Conservation (phyloP, 2,797 vertebrate genomes). For the Taeniopygia guttata region DNA sequence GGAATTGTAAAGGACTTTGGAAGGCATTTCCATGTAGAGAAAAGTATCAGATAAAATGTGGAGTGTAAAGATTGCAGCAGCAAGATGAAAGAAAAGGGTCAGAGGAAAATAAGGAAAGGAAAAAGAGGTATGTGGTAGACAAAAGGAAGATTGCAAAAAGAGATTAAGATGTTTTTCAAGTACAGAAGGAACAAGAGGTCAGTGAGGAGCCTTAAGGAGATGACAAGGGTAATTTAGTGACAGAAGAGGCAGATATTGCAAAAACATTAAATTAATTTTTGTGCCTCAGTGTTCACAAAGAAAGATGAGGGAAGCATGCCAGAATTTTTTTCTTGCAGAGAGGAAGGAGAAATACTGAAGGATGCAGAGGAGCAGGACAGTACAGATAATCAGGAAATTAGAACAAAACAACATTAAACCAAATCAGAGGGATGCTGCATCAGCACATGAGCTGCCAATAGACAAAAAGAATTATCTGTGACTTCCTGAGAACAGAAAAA, state of each 20-base stretch:
- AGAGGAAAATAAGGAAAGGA: constrained; percentile 30
- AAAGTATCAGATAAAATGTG: constrained; percentile 24
- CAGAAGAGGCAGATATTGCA: constrained; percentile 50
- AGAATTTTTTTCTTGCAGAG: background rate
- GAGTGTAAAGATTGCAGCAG: constrained; percentile 35
- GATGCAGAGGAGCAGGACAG: constrained; percentile 27
- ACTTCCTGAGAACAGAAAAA: constrained; percentile 38
- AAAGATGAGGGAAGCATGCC: constrained; percentile 41
- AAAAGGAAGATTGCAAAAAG: constrained; percentile 61
- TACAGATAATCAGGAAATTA: constrained; percentile 60
- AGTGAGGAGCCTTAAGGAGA: constrained; percentile 50
- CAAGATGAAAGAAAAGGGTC: constrained; percentile 45
- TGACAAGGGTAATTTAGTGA: constrained; percentile 60
- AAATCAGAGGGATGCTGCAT: background rate
- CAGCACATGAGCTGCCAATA: constrained; percentile 13
- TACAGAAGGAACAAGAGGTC: constrained; percentile 61
- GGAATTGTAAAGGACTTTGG: background rate
- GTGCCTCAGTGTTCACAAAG: constrained; percentile 36
- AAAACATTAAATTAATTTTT: constrained; percentile 50
- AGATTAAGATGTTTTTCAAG: constrained; percentile 66
- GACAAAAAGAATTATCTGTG: constrained; percentile 25
- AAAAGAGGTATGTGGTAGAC: constrained; percentile 27
- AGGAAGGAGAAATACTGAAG: constrained; percentile 41
- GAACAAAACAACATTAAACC: constrained; percentile 56
- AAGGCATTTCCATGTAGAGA: background rate